phyloP scores from a whole-genome alignment of 2,888 invertebrate genomes.

The Oxycera nigricornis region DNA sequence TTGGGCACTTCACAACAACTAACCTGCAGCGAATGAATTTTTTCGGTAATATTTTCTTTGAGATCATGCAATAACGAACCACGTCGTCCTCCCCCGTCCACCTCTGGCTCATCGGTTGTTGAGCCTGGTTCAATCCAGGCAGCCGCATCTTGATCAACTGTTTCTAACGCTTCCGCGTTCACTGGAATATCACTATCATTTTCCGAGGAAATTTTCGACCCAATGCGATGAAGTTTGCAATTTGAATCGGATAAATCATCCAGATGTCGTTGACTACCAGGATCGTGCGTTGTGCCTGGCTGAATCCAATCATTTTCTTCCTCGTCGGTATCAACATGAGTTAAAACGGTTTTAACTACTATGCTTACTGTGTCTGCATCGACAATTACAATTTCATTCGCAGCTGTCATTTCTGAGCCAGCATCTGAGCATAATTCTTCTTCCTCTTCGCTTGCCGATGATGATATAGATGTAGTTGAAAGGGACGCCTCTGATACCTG shows the following conservation, averaged over 20 bases:
- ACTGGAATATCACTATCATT: neutral
- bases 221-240: conserved; percentile 27
- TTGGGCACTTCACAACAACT: conserved; percentile 23
- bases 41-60: conserved; percentile 51
- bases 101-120: conserved; percentile 55
- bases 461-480: conserved; percentile 34
- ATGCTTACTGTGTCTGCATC: conserved; percentile 68
- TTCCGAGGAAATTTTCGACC: neutral
- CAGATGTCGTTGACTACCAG: neutral
- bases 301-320: conserved; percentile 48
- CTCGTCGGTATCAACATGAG: conserved; percentile 42
- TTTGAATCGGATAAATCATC: conserved; percentile 22
- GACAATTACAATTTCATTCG: conserved; percentile 54
- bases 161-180: neutral
- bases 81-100: conserved; percentile 50
- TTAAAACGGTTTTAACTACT: conserved; percentile 66
- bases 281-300: conserved; percentile 47
- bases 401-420: conserved; percentile 51
- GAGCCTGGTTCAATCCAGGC: conserved; percentile 60
- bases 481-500: neutral
- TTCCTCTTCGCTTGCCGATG: conserved; percentile 37
- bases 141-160: conserved; percentile 42
- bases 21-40: conserved; percentile 51
- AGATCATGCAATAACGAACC: conserved; percentile 55
- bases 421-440: conserved; percentile 47